Evolutionary conservation across 2,797 vertebrate species (phyloP), one percentile per base, ranked within the genome.

Genomic region (Crocidura indochinensis): DNA sequence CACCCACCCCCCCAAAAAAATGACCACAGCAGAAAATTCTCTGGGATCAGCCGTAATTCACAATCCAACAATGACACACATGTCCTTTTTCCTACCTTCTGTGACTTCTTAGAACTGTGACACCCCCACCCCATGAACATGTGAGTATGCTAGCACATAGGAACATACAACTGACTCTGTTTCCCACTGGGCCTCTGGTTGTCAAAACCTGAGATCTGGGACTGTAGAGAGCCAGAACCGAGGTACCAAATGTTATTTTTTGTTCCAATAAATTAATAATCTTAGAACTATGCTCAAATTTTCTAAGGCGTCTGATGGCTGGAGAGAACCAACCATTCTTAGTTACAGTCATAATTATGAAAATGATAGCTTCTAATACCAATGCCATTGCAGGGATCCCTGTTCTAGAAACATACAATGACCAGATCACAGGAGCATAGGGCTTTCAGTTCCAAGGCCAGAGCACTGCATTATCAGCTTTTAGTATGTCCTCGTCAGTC

Each of bases 111-210:
- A 64, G 92, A 87, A 85, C 85, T 80, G 79, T 91, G 76, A 78
- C 71, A 65, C 24, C 75, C 72, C 95, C 73, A 98, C 97, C 97
- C 96, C 88, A 79, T 82, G 20, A 88, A 89, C 49, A 38, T 38
- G 38, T 38, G 38, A 38, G 38, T 38, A 38, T 38, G 38, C 38
- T 38, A 38, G 38, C 38, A 38, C 38, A 38, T 49, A 31, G 22
- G 24, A 26, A 84, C 74, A 47, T 0, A 72, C 81, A 44, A 82
- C 67, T 56, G 75, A 31, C 64, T 84, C 77, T 12, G 74, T 49
- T 74, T 71, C 44, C 38, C 74, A 79, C 14, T 10, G 8, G 31
- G n/a, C 76, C 88, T 87, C 77, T 38, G 22, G 69, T 88, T 60
- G 20, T 2, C 20, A 69, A 27, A 51, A 31, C 75, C 87, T n/a